These are phyloP conservation scores for Nemotelus pantherinus DNA, from an alignment of 2,888 invertebrate genomes.

Conservation along the genomic window DNA sequence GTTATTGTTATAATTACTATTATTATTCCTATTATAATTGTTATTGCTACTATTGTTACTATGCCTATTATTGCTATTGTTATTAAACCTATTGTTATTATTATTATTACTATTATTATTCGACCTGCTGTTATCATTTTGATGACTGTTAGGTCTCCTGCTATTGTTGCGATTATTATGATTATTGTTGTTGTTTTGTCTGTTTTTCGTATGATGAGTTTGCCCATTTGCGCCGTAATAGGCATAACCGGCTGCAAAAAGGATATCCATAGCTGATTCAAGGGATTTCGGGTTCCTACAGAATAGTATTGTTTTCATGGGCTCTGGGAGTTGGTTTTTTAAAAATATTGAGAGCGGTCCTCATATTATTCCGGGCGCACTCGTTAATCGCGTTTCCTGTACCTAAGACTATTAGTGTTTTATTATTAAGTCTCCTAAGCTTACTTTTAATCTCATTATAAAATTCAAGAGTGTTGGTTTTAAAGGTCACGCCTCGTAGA, in stretches of 20 bases:
- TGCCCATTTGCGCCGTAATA: constrained; percentile 22
- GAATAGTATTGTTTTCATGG: constrained; percentile 46
- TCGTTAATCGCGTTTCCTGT: constrained; percentile 25
- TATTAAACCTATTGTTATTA: no score
- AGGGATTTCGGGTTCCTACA: constrained; percentile 48
- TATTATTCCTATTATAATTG: no score
- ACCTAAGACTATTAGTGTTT: constrained; percentile 40
- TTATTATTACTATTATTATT: constrained; percentile 43
- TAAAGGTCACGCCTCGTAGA: constrained; percentile 39
- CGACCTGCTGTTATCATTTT: no score
- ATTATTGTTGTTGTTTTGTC: constrained; percentile 1
- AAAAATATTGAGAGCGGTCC: constrained; percentile 50
- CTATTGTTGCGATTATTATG: neutral
- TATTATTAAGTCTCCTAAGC: constrained; percentile 49
- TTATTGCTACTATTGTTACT: no score
- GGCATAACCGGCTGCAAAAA: constrained; percentile 47
- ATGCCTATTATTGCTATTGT: no score
- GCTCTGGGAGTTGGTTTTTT: constrained; percentile 51
- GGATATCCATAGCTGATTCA: constrained; percentile 49
- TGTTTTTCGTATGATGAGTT: neutral
- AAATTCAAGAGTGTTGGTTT: constrained; percentile 42
- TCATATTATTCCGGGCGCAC: constrained; percentile 48
- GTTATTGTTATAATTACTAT: no score
- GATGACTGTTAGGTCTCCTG: constrained; percentile 4
- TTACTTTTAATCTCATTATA: constrained; percentile 46